Percentiles rank a stretch among this genome's conserved stretches.
phyloP scores from a whole-genome alignment of 1,140 invertebrate genomes.

The Penaeus chinensis region DNA sequence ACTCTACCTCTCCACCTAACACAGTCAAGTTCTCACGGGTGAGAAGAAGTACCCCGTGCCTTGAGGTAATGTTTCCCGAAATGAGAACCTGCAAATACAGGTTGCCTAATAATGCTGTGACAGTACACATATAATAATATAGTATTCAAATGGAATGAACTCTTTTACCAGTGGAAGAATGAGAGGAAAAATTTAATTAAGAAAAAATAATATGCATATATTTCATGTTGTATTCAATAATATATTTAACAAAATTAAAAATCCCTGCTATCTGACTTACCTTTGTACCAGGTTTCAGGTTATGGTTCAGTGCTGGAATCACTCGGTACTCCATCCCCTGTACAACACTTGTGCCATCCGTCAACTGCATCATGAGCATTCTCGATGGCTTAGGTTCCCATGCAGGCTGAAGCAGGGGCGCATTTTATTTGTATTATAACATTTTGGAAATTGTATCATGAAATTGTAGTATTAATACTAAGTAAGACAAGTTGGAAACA shows the following conservation, averaged over 20 bases:
- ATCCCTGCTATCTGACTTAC: background rate
- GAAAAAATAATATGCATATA: no score
- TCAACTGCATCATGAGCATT: constrained; percentile 45
- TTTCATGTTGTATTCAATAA: no score
- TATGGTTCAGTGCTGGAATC: constrained; percentile 18
- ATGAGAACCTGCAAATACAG: constrained; percentile 6
- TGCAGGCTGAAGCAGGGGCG: background rate
- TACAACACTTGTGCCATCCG: constrained; percentile 36
- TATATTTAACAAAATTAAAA: no score
- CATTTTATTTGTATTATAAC: no score
- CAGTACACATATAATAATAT: no score
- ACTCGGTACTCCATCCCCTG: constrained; percentile 42
- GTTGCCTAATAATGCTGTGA: no score
- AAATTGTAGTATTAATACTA: background rate
- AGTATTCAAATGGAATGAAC: no score
- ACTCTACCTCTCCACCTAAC: constrained; percentile 38
- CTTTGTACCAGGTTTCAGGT: constrained; percentile 48
- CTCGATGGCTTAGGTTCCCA: constrained; percentile 39
- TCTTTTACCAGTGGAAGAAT: no score
- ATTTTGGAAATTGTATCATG: background rate
- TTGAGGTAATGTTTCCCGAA: constrained; percentile 20
- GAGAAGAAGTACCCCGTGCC: constrained; percentile 32
- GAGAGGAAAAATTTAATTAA: no score
- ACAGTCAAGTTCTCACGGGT: constrained; percentile 28
- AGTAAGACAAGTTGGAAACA: background rate